phyloP scores from a whole-genome alignment of 2,888 invertebrate species.

The Heliconius ethilla region DNA sequence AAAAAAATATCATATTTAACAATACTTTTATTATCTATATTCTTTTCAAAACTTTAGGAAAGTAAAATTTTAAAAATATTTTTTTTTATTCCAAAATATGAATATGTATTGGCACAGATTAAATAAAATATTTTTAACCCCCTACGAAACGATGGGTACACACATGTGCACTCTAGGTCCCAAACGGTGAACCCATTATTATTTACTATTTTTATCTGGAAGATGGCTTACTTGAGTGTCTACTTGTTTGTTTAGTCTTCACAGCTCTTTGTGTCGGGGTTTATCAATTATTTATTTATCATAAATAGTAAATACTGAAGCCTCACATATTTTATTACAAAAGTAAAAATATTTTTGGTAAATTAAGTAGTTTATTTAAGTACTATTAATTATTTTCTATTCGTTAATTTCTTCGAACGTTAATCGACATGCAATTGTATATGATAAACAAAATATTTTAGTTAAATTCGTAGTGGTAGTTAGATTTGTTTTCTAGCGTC shows the following conservation, averaged over 20 bases:
- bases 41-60: neutral
- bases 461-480: no score
- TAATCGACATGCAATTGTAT: neutral
- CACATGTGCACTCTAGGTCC: no score
- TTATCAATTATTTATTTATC: neutral
- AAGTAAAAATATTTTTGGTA: conserved; percentile 22
- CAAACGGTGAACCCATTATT: no score
- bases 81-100: neutral
- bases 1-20: conserved; percentile 17
- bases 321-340: conserved; percentile 4
- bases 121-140: neutral
- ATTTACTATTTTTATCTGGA: no score
- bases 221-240: no score
- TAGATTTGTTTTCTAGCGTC: neutral
- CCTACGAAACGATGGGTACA: no score
- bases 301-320: neutral
- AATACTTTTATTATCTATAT: conserved; percentile 12
- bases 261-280: no score
- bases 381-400: neutral
- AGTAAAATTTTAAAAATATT: conserved; percentile 4
- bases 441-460: neutral
- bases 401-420: neutral
- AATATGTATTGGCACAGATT: conserved; percentile 1
- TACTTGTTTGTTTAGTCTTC: no score
- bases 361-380: conserved; percentile 8